Evolutionary conservation across 2,113 vertebrate species (phyloP), one percentile per base, ranked within the genome.

Genomic region (Rutilus rutilus): DNA sequence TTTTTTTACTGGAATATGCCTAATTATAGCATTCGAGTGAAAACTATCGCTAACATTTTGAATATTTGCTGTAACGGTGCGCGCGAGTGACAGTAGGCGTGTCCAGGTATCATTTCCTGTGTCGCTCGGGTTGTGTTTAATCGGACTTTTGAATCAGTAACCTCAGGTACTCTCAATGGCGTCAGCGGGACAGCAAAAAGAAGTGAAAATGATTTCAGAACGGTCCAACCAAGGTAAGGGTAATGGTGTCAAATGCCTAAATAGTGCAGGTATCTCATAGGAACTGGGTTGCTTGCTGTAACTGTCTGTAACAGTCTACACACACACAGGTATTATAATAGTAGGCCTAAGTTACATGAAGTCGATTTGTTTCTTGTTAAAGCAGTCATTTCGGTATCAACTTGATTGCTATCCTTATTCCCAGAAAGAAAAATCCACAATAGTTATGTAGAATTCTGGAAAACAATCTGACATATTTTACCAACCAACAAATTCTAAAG

Each of bases 221-320:
- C 78, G 93, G 7, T 93, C 93, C 0, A 73, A 90, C 42, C 62
- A 77, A 90, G 92, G 94, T 95, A 83, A 89, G 85, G 27, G 8
- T 33, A 25, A 6, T 2, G 6, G 4, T 45, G 21, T 25, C 25
- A 15, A 23, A 23, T 64, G 9, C 59, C 27, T 64, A 42, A 27
- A 10, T 17, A 65, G n/a, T 42, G 33, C n/a, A 23, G 12, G 57
- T 25, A 36, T 27, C 8, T 15, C 50, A 25, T 25, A 42, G 67
- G 21, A 42, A 21, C 5, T 21, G 21, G 19, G 67, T 17, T 25
- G 39, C 42, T 17, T 25, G 39, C 42, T 47, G 23, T 10, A 27
- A 75, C n/a, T 7, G 23, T 14, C 27, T 67, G 19, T 39, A 42
- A 73, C 69, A 5, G 7, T 42, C 21, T n/a, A n/a, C 69, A 73